Base-by-base conservation (phyloP, 2,113 vertebrate genomes). In the Thamnaconus septentrionalis region DNA sequence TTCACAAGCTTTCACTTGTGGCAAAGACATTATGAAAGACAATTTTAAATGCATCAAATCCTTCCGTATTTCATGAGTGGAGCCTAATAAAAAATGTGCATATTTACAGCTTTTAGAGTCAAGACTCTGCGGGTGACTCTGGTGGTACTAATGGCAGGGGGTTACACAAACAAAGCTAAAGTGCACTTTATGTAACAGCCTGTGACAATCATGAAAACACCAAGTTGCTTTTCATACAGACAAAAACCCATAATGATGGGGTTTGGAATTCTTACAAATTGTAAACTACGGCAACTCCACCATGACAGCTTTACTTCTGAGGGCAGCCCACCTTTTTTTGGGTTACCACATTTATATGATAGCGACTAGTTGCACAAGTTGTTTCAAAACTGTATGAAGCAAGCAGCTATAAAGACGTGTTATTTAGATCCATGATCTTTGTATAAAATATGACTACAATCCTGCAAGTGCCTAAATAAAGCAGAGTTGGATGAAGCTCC, bases 81-180 rank as follows among this genome's bases (percentile, higher is more conserved):
- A 64, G 64, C 10, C 53, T 65, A 63, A 76, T 78, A 56, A 68
- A 31, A 77, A 69, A 73, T 59, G 50, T 71, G 47, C 18, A 61
- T 79, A 59, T 79, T 80, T 76, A 63, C 47, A 65, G 70, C 65
- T 57, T 69, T 71, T 76, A 66, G 53, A 74, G 42, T 75, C 67
- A 49, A 31, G 52, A 62, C 75, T 61, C 84, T 52, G 71, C 53
- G 5, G 79, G 82, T 55, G 55, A 43, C 64, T 43, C 6, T 53
- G 70, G 73, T 69, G 73, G 53, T 51, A 44, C 57, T 55, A 45
- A 82, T 79, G 64, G 76, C 48, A 50, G 76, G 82, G 78, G 72
- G 75, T 50, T 41, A 44, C 53, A 69, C 56, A 80, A 73, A 80
- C 59, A 79, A 75, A 75, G 64, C 59, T 45, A 82, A 67, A 80